These are phyloP conservation scores for Sylvicola fuscatus DNA, from an alignment of 2,888 invertebrate genomes.

Conservation along the genomic window DNA sequence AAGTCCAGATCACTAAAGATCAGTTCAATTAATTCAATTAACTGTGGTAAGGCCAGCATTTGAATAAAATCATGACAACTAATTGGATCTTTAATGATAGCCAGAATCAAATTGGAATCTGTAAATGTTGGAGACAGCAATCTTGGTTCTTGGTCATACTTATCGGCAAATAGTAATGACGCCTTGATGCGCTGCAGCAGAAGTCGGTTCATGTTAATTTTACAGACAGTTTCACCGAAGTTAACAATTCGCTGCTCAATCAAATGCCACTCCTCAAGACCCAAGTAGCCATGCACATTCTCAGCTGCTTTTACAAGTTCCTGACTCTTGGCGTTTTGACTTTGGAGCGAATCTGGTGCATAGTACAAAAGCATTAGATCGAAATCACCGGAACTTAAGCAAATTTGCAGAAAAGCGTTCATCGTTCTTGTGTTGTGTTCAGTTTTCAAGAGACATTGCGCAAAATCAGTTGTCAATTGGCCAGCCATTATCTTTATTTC, in stretches of 20 bases:
- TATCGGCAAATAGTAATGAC: slow-evolving; percentile 9
- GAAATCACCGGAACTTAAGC: slow-evolving; percentile 14
- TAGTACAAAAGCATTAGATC: slow-evolving; percentile 17
- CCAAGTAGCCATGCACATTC: slow-evolving; percentile 14
- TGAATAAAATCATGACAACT: neutral
- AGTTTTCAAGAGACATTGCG: slow-evolving; percentile 14
- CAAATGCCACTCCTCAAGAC: slow-evolving; percentile 17
- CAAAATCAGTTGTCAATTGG: slow-evolving; percentile 15
- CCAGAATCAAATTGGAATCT: slow-evolving; percentile 10
- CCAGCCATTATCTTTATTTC: slow-evolving; percentile 12
- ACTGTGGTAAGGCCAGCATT: slow-evolving; percentile 6
- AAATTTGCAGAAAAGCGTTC: slow-evolving; percentile 19
- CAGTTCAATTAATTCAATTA: slow-evolving; percentile 3
- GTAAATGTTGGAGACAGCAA: slow-evolving; percentile 8
- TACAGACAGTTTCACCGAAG: slow-evolving; percentile 18
- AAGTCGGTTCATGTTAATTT: slow-evolving; percentile 16
- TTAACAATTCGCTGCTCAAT: slow-evolving; percentile 21
- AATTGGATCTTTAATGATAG: slow-evolving; percentile 8
- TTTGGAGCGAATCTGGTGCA: slow-evolving; percentile 16
- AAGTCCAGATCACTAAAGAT: slow-evolving; percentile 5
- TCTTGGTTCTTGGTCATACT: slow-evolving; percentile 8
- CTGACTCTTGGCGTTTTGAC: neutral
- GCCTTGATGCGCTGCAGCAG: slow-evolving; percentile 14
- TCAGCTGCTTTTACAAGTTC: slow-evolving; percentile 4
- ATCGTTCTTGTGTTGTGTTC: slow-evolving; percentile 20